Conservation (phyloP, 2,797 vertebrate genomes). For the Peromyscus aztecus region DNA sequence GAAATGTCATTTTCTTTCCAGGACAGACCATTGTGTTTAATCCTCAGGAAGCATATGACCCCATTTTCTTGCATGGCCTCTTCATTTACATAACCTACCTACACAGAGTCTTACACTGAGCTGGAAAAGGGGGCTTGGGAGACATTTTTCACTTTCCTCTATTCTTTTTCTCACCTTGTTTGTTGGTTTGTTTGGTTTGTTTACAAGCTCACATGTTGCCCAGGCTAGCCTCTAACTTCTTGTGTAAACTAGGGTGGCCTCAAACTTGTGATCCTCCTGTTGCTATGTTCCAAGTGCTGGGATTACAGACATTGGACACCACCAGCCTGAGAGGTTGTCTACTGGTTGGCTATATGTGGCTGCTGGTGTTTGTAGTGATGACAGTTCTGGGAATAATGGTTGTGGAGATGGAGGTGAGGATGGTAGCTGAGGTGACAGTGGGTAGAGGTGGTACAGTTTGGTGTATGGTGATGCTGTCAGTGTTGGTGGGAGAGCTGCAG, state of each 20-base stretch:
- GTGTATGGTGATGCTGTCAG: background rate
- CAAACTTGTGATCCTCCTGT: background rate
- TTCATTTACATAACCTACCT: conserved; percentile 20
- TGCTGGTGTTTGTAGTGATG: background rate
- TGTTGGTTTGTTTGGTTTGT: background rate
- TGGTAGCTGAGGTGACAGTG: background rate
- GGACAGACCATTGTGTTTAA: background rate
- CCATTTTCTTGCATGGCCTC: background rate
- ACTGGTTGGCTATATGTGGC: background rate
- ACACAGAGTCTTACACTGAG: background rate
- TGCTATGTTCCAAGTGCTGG: background rate
- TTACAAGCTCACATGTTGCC: background rate
- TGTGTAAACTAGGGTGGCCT: background rate
- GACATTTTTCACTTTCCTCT: background rate
- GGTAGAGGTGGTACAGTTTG: background rate
- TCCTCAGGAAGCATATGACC: background rate
- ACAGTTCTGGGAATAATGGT: background rate
- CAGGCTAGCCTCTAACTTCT: background rate
- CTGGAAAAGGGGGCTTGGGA: background rate
- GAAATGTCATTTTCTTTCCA: conserved; percentile 45
- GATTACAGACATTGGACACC: background rate
- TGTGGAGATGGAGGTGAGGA: background rate
- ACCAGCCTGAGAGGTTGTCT: background rate
- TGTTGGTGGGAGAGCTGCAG: background rate
- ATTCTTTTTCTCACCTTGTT: no score